Evolutionary conservation across 2,888 invertebrate genomes (phyloP).

Genomic region (Coelinius sp.): DNA sequence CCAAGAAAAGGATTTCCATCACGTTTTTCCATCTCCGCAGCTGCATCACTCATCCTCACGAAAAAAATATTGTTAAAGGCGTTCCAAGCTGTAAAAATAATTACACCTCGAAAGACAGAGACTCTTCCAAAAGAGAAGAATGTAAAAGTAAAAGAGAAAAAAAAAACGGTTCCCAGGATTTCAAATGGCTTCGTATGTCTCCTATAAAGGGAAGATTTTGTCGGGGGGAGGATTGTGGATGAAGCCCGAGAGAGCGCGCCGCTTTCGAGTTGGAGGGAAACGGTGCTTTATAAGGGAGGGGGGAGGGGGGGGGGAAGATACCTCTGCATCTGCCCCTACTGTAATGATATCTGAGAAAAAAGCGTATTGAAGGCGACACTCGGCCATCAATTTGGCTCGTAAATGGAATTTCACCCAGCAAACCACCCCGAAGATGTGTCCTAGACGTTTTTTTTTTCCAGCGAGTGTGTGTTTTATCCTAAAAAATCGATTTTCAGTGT

Average conservation of each 20-base stretch:
- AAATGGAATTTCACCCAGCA: constrained; percentile 53
- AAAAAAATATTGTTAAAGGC: constrained; percentile 26
- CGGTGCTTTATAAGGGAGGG: constrained; percentile 45
- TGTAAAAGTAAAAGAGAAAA: constrained; percentile 33
- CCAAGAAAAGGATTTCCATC: constrained; percentile 40
- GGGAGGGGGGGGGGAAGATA: constrained; percentile 42
- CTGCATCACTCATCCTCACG: constrained; percentile 33
- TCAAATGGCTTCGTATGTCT: constrained; percentile 67
- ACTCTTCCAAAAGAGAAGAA: constrained; percentile 8
- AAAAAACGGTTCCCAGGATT: constrained; percentile 68
- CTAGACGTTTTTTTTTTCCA: constrained; percentile 16
- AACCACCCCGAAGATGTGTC: constrained; percentile 31
- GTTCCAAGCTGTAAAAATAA: constrained; percentile 67
- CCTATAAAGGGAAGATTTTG: constrained; percentile 67
- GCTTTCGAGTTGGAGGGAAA: constrained; percentile 40
- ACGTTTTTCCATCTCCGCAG: constrained; percentile 47
- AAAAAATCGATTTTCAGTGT: constrained; percentile 9
- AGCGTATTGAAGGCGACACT: constrained; percentile 53
- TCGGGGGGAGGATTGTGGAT: constrained; percentile 56
- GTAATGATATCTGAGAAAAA: constrained; percentile 63
- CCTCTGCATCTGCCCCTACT: constrained; percentile 65
- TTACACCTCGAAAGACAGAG: constrained; percentile 63
- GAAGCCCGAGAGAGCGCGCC: constrained; percentile 46
- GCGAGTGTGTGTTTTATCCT: constrained; percentile 18
- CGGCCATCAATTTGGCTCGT: constrained; percentile 62